These are phyloP conservation scores for Lordiphosa mommai DNA, from an alignment of 1,140 invertebrate genomes.

Conservation along the genomic window DNA sequence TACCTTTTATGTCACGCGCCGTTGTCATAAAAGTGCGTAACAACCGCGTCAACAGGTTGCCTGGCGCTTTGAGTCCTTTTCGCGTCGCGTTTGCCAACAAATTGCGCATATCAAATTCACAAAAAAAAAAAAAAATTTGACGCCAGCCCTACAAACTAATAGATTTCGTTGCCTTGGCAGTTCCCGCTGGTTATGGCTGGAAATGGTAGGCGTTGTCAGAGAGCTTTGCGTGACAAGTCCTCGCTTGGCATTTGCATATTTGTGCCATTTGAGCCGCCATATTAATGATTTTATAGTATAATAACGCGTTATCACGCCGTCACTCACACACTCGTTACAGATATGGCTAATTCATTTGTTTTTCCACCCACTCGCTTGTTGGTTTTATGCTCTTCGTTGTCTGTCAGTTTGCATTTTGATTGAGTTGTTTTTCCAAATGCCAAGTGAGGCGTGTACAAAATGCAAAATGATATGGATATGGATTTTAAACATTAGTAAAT, in stretches of 20 bases:
- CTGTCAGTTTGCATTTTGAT: conserved; percentile 66
- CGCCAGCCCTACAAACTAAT: conserved; percentile 60
- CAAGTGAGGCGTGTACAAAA: conserved; percentile 32
- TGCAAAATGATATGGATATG: conserved; percentile 50
- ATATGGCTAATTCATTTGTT: conserved; percentile 69
- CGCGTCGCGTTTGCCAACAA: conserved; percentile 53
- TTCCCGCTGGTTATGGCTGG: conserved; percentile 27
- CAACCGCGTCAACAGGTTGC: conserved; percentile 63
- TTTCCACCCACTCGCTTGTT: background rate
- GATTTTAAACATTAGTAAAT: conserved; percentile 55
- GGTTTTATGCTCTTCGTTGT: conserved; percentile 1
- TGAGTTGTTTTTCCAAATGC: conserved; percentile 55
- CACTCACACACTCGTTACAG: conserved; percentile 43
- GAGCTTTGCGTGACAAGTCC: conserved; percentile 59
- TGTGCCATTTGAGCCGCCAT: conserved; percentile 58
- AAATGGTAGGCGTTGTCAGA: conserved; percentile 66
- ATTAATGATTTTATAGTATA: conserved; percentile 75
- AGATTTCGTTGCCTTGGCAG: conserved; percentile 60
- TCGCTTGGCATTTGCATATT: conserved; percentile 58
- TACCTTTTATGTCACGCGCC: conserved; percentile 53
- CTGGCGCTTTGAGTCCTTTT: background rate
- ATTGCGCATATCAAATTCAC: conserved; percentile 78
- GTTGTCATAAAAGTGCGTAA: conserved; percentile 58
- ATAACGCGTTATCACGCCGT: conserved; percentile 72
- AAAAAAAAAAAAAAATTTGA: conserved; percentile 61